Evolutionary conservation across 1,140 invertebrate genomes (phyloP).

Genomic region (Watersipora subatra): DNA sequence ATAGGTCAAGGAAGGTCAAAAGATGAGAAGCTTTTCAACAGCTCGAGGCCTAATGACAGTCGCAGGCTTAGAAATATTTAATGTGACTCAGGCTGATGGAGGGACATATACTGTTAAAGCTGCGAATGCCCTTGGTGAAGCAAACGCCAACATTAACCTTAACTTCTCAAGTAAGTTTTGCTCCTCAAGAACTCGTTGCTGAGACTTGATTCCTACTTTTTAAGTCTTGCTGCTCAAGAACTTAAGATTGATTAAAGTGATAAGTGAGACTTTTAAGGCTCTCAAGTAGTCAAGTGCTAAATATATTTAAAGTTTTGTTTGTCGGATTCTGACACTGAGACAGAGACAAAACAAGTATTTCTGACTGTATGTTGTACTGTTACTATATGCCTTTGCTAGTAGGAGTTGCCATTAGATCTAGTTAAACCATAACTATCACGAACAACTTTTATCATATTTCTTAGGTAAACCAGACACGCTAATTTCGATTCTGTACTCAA

Average conservation of each 20-base stretch:
- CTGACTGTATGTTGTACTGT: neutral
- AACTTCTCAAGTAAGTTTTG: constrained; percentile 63
- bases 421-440: no score
- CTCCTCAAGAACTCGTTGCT: neutral
- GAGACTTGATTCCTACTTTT: neutral
- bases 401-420: no score
- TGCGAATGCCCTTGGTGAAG: constrained; percentile 93
- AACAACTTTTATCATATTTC: no score
- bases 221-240: neutral
- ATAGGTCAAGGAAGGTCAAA: neutral
- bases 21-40: neutral
- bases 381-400: no score
- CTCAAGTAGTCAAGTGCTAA: neutral
- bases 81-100: constrained; percentile 86
- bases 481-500: no score
- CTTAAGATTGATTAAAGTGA: no score
- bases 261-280: neutral
- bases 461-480: no score
- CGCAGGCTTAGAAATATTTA: constrained; percentile 62
- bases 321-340: neutral
- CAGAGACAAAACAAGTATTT: neutral
- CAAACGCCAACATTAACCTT: constrained; percentile 91
- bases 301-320: neutral
- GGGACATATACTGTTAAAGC: constrained; percentile 95
- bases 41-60: neutral